phyloP scores from a whole-genome alignment of 2,113 vertebrate species.

The Upupa epops region DNA sequence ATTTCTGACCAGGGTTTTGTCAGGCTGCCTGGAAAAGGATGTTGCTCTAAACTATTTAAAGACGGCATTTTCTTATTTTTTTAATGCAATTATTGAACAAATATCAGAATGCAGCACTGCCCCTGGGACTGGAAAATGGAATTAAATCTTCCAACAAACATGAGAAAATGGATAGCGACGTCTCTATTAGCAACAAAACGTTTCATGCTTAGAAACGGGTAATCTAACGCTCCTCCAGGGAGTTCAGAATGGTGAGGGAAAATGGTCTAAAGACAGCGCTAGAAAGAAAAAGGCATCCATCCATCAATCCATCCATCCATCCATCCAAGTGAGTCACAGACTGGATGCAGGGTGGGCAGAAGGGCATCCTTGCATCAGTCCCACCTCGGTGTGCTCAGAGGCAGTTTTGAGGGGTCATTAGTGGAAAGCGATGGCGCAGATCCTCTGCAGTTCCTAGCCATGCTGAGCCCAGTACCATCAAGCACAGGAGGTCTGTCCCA shows the following conservation, averaged over 20 bases:
- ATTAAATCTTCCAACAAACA: constrained; percentile 54
- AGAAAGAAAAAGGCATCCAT: neutral
- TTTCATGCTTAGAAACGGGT: constrained; percentile 27
- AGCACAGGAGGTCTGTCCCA: neutral
- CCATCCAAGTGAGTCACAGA: neutral
- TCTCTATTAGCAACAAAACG: constrained; percentile 58
- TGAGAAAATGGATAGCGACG: constrained; percentile 21
- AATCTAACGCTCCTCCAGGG: constrained; percentile 10
- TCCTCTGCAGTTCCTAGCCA: rapidly evolving
- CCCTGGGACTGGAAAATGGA: constrained; percentile 28
- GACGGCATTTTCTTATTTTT: neutral
- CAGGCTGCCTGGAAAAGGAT: constrained; percentile 15
- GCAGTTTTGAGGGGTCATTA: neutral
- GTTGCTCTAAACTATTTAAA: neutral
- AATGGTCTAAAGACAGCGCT: neutral
- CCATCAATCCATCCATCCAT: rapidly evolving
- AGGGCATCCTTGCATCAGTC: rapidly evolving
- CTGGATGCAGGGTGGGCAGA: neutral
- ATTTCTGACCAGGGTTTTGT: neutral
- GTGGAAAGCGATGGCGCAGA: neutral
- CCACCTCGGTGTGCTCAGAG: rapidly evolving
- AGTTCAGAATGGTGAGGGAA: constrained; percentile 13
- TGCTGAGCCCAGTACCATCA: rapidly evolving
- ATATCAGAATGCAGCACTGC: constrained; percentile 43
- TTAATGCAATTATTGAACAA: constrained; percentile 30